Base-by-base conservation (phyloP, 2,113 vertebrate species). In the Sylvia atricapilla region DNA sequence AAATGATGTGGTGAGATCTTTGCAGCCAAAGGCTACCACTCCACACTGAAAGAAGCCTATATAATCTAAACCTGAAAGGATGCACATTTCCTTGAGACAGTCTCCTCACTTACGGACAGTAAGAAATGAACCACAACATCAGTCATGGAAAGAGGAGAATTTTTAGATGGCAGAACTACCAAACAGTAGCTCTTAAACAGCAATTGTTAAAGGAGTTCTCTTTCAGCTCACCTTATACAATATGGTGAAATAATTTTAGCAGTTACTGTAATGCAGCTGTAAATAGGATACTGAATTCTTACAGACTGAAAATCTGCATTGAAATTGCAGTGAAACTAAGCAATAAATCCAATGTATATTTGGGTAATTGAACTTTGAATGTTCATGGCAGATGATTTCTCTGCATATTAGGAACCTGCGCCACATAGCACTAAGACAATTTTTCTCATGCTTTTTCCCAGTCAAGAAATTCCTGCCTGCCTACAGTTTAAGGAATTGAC, bases 361-460 rank as follows among this genome's bases (percentile, higher is more conserved):
- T 83, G 37, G 27, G 37, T 80, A 86, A 83, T 47, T 90, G 59
- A 90, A 84, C 53, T 58, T 76, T 46, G 63, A 80, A 85, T 84
- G 59, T 59, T 22, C 33, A 35, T 22, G 35, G 30, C 33, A 92
- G 56, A 70, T 90, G 7, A 70, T 90, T 86, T 88, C 31, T 84
- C 55, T 88, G 60, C 28, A 23, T 73, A 59, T 74, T 77, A 58
- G 55, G 77, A 83, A 80, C 5, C 8, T 39, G 31, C 55, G 24
- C 37, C 37, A 60, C 59, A 33, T 18, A 73, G 4, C 19, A 81
- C 30, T 2, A 4, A 66, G 46, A 46, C 6, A 73, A 20, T 7
- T 74, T 92, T 92, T 53, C 37, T 91, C 28, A 84, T 92, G 79
- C 3, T 17, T 60, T 31, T 77, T 86, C 81, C 64, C 33, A 69